Evolutionary conservation across 2,113 vertebrate species (phyloP), one percentile per base, ranked within the genome.

Genomic region (Sylvia atricapilla): DNA sequence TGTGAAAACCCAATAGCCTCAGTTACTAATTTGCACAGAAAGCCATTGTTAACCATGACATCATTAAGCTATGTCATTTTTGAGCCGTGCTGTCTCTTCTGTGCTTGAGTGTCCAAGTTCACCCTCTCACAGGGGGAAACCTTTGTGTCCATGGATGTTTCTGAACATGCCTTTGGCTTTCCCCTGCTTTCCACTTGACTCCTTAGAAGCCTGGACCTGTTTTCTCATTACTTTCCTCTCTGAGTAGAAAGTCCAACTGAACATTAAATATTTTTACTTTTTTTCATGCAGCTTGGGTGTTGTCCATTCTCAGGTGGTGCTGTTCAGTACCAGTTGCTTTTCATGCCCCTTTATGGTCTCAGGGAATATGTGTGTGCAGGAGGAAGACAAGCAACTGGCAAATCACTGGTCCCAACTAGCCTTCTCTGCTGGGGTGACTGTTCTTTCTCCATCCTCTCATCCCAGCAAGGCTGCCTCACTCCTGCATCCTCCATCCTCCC

Each of bases 41-140:
- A 63, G 25, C 25, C 0, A 0, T 43, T 18, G 1, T 86, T 92
- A 78, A 86, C 53, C 11, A 15, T 31, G 27, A 15, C 0, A 0
- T 56, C 25, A 0, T 90, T 92, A 75, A 90, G 62, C 4, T 33
- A 4, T 81, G 37, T 10, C 27, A 13, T 81, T 66, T 58, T 41
- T 39, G 70, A 91, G 67, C 64, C 2, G 2, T 53, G 22, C 66
- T 18, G 81, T 50, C 39, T 75, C 68, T 44, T 77, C 44, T 27
- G 55, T 78, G 72, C 31, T 46, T 10, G 8, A 76, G n/a, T 84
- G 84, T 83, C 84, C 62, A 60, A 82, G n/a, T 63, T 84, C 49
- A 56, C 13, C 39, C 39, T 64, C 49, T 86, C 31, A 28, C 49
- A 72, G 23, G 12, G 27, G 16, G 19, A 78, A 49, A 17, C 11